These are phyloP conservation scores for Mesoligia furuncula DNA, from an alignment of 2,888 invertebrate species.

Conservation along the genomic window DNA sequence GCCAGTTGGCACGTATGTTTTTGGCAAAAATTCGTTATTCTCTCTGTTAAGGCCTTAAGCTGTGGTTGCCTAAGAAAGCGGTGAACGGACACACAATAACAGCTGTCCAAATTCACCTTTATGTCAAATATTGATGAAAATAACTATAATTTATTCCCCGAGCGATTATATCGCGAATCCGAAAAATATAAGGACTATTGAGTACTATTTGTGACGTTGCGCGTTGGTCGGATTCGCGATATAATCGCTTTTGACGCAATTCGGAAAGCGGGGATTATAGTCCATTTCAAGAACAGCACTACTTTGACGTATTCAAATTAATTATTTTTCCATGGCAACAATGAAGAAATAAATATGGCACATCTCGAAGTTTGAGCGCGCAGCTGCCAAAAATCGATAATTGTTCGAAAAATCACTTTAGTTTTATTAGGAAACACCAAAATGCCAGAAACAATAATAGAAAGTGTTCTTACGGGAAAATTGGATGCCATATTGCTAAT, in stretches of 20 bases:
- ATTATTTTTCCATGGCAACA: constrained; percentile 29
- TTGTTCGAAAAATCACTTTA: constrained; percentile 58
- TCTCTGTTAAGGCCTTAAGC: too few species aligned
- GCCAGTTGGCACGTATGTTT: neutral
- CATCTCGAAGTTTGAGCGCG: constrained; percentile 66
- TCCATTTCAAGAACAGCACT: neutral
- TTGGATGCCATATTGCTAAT: constrained; percentile 79
- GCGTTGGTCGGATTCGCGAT: too few species aligned
- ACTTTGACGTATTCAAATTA: constrained; percentile 9
- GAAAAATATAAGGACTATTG: too few species aligned
- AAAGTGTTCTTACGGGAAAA: constrained; percentile 85
- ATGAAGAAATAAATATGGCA: constrained; percentile 58
- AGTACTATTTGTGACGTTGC: too few species aligned
- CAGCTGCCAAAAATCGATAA: constrained; percentile 74
- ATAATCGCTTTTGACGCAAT: too few species aligned
- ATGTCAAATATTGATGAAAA: neutral
- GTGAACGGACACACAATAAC: neutral
- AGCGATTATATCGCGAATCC: too few species aligned
- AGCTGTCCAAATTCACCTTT: neutral
- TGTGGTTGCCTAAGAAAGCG: neutral
- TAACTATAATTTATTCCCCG: neutral
- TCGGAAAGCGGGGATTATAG: too few species aligned
- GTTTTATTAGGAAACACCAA: constrained; percentile 57
- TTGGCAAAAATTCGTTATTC: neutral
- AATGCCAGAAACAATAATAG: constrained; percentile 88